These are phyloP conservation scores for Ellobium chinense DNA, from an alignment of 2,888 invertebrate genomes.

Conservation along the genomic window DNA sequence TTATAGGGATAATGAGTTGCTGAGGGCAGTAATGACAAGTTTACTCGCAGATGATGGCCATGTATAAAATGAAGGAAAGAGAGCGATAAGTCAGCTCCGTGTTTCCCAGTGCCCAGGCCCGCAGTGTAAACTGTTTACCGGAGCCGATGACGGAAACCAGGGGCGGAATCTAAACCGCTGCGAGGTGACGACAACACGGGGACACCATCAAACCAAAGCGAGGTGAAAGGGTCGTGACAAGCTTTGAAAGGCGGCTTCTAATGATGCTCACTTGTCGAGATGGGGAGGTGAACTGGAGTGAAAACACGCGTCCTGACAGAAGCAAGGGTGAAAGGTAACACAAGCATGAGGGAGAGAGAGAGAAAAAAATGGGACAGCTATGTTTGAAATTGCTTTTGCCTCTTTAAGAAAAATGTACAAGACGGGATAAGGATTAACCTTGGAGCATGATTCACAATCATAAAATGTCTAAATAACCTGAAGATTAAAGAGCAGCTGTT, in stretches of 20 bases:
- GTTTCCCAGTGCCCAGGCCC: constrained; percentile 10
- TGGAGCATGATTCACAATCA: background rate
- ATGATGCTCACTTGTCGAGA: constrained; percentile 1
- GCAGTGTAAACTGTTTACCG: constrained; percentile 35
- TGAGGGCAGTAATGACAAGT: constrained; percentile 22
- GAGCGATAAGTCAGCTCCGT: constrained; percentile 24
- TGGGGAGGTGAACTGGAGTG: background rate
- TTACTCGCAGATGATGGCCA: constrained; percentile 8
- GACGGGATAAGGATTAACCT: too few species aligned
- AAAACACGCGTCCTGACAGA: constrained; percentile 2
- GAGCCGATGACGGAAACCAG: constrained; percentile 4
- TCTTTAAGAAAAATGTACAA: too few species aligned
- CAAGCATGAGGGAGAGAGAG: background rate
- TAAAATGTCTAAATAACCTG: constrained; percentile 15
- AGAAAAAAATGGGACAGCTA: constrained; percentile 13
- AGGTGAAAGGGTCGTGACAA: constrained; percentile 24
- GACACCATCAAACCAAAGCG: constrained; percentile 38
- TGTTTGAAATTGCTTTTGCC: background rate
- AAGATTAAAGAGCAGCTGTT: background rate
- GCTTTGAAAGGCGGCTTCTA: constrained; percentile 17
- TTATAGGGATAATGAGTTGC: constrained; percentile 25
- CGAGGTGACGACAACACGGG: constrained; percentile 36
- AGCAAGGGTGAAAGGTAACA: constrained; percentile 12
- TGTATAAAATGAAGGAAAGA: constrained; percentile 12
- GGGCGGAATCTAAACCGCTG: constrained; percentile 39